These are phyloP conservation scores for Ictalurus punctatus DNA, from an alignment of 2,113 vertebrate species.

Conservation along the genomic window DNA sequence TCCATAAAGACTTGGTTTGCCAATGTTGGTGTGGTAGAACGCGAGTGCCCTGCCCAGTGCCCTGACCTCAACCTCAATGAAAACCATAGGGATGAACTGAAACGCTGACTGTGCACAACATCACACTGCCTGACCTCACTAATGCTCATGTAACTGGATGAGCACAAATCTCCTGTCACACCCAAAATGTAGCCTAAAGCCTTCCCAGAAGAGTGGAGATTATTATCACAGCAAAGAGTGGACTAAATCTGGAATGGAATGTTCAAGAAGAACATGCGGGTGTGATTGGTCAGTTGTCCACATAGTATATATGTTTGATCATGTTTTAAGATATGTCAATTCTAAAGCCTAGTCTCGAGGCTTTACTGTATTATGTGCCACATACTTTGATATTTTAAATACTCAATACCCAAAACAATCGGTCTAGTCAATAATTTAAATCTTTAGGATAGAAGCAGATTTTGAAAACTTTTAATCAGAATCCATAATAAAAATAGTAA, in stretches of 20 bases:
- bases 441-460: neutral
- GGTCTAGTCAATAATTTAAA: neutral
- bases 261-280: neutral
- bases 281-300: neutral
- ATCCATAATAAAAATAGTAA: too few species aligned
- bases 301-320: neutral
- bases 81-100: neutral
- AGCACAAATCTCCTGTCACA: neutral
- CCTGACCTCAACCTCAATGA: neutral
- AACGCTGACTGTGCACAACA: neutral
- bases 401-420: neutral
- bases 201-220: neutral
- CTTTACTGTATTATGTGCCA: neutral
- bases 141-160: neutral
- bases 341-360: neutral
- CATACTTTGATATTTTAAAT: neutral
- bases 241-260: neutral
- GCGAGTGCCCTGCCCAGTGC: neutral
- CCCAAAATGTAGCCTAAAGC: neutral
- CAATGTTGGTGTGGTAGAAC: neutral
- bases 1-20: neutral
- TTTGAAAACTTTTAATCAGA: neutral
- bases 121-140: neutral
- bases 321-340: neutral
- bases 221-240: neutral